Evolutionary conservation across 2,113 vertebrate genomes (phyloP), one percentile per base, ranked within the genome.

Genomic region (Tringa solitaria): DNA sequence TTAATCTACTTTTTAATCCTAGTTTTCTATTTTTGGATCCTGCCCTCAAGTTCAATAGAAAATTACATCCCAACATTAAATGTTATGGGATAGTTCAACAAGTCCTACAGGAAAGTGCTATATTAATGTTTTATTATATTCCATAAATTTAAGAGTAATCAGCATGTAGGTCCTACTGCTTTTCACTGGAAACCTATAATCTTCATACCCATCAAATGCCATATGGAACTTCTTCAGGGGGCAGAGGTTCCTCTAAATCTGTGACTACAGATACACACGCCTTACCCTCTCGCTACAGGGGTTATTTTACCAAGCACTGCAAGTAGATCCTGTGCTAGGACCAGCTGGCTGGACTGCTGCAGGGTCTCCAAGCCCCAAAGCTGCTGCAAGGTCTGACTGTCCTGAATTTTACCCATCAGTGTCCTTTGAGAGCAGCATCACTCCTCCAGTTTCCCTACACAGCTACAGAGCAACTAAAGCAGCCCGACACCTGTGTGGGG

Each of bases 371-470:
- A 74, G 24, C 8, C 68, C 33, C 20, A 26, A 0, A 6, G 16
- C 18, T 84, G 32, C 56, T 79, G 14, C 17, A 37, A 35, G 27
- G 61, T 33, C 50, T 4, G 6, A 1, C 61, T 64, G 10, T 8
- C 56, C 24, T 0, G 1, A 59, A 7, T 64, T 64, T 56, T 63
- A 35, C n/a, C 7, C 16, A 5, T 12, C 23, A 23, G 19, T 6
- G 12, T 60, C 50, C 39, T 64, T 30, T 16, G 22, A 46, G 45
- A 68, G 11, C 4, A 0, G 12, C 6, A 4, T 21, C 63, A 50
- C 14, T 59, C 43, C n/a, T 48, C 43, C 8, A 4, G 26, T 50
- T 69, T 46, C 35, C 41, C 35, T 39, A 6, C 0, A 0, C 26
- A 83, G n/a, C 54, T n/a, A 35, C 27, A 48, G 37, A 57, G 23